Percentiles rank a stretch among this genome's conserved stretches.
These are phyloP conservation scores for Macropis europaea DNA, from an alignment of 2,888 invertebrate species.

Conservation along the genomic window DNA sequence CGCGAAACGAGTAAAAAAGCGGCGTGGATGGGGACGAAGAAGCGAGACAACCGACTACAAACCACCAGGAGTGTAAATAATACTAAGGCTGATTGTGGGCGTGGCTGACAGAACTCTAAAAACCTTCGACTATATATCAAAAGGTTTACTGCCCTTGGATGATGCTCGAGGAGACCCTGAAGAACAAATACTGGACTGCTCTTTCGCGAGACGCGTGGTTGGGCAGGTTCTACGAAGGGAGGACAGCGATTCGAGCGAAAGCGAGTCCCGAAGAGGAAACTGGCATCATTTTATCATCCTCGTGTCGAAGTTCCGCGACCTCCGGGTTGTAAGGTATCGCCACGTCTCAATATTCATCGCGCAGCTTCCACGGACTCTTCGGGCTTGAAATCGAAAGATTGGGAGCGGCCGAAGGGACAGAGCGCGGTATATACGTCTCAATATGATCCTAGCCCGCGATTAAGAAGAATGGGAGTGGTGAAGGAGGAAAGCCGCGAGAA, in stretches of 20 bases:
- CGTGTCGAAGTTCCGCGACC: constrained; percentile 56
- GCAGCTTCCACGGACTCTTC: neutral
- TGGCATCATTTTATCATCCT: constrained; percentile 51
- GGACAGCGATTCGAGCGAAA: too few species aligned
- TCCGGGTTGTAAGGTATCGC: constrained; percentile 6
- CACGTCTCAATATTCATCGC: constrained; percentile 37
- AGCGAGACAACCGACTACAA: constrained; percentile 59
- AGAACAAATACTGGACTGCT: constrained; percentile 73
- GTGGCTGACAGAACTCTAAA: constrained; percentile 80
- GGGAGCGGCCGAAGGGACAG: too few species aligned
- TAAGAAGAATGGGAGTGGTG: constrained; percentile 63
- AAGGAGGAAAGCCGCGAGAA: constrained; percentile 60
- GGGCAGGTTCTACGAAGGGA: constrained; percentile 24
- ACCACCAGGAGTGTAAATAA: constrained; percentile 78
- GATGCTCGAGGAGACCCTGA: constrained; percentile 69
- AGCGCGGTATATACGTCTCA: constrained; percentile 68
- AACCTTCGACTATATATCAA: constrained; percentile 80
- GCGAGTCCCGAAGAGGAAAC: constrained; percentile 31
- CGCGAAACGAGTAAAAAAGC: constrained; percentile 29
- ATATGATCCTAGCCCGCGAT: constrained; percentile 61
- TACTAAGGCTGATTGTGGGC: constrained; percentile 80
- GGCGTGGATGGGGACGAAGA: constrained; percentile 37
- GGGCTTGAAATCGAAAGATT: too few species aligned
- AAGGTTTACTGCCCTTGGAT: constrained; percentile 79
- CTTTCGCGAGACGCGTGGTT: constrained; percentile 47